Evolutionary conservation across 2,113 vertebrate genomes (phyloP).

Genomic region (Furnarius figulus): DNA sequence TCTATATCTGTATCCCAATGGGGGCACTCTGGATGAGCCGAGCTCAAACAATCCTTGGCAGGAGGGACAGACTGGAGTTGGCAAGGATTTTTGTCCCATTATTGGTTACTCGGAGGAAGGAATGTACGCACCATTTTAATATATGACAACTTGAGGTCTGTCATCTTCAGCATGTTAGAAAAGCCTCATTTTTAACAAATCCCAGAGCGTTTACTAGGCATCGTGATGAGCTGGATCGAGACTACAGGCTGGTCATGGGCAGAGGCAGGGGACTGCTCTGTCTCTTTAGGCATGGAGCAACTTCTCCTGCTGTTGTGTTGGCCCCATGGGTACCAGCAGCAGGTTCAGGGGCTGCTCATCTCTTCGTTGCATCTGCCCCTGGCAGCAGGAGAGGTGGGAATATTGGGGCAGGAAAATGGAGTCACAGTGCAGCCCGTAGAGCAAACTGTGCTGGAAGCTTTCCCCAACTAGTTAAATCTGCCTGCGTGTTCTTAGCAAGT

Average conservation of each 20-base stretch:
- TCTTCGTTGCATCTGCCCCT: not conserved
- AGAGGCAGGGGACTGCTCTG: not conserved
- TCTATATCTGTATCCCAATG: constrained; percentile 61
- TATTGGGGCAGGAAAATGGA: not conserved
- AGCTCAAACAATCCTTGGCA: constrained; percentile 67
- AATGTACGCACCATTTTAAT: constrained; percentile 51
- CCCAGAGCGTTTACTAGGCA: not conserved
- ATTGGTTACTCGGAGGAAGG: constrained; percentile 37
- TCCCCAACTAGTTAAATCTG: not conserved
- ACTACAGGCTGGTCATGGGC: not conserved
- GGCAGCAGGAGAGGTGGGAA: not conserved
- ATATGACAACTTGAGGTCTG: constrained; percentile 58
- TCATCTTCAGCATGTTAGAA: constrained; percentile 39
- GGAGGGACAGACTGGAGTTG: constrained; percentile 32
- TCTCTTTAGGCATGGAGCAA: not conserved
- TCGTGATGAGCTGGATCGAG: not conserved
- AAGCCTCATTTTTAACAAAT: constrained; percentile 51
- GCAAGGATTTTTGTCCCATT: constrained; percentile 45
- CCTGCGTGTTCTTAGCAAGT: not conserved
- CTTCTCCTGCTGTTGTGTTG: accelerated
- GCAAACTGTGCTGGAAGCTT: not conserved
- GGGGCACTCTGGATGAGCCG: constrained; percentile 28
- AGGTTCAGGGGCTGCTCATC: not conserved
- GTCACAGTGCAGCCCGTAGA: accelerated
- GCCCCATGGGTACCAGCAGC: not conserved